A percentile compares a stretch with the other conserved stretches of the same genome.
Conservation (phyloP, 2,888 invertebrate genomes). For the Belgica antarctica region DNA sequence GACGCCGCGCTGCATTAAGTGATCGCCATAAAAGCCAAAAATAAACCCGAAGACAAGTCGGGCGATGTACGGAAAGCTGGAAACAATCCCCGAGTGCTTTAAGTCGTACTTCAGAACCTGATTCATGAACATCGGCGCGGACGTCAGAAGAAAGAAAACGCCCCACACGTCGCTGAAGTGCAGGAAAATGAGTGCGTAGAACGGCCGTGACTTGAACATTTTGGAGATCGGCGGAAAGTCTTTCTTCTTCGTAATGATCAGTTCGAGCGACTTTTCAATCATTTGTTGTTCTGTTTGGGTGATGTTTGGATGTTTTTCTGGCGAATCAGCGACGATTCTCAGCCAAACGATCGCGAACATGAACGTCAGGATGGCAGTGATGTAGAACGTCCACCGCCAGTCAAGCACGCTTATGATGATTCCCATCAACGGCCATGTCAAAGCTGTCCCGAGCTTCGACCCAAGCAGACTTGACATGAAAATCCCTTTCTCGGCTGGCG, state of each 20-base stretch:
- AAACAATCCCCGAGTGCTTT: constrained; percentile 62
- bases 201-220: constrained; percentile 62
- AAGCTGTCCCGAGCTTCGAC: constrained; percentile 64
- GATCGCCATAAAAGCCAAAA: constrained; percentile 65
- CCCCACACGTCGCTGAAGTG: constrained; percentile 70
- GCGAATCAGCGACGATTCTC: constrained; percentile 60
- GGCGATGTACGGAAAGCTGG: constrained; percentile 64
- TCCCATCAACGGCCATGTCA: constrained; percentile 61
- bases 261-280: constrained; percentile 59
- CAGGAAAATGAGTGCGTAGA: constrained; percentile 60
- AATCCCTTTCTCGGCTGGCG: constrained; percentile 64
- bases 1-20: constrained; percentile 54
- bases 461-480: constrained; percentile 65
- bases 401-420: constrained; percentile 58
- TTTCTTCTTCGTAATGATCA: constrained; percentile 56
- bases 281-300: constrained; percentile 59
- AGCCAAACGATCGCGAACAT: constrained; percentile 60
- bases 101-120: constrained; percentile 59
- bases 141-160: constrained; percentile 66
- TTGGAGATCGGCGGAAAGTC: constrained; percentile 59
- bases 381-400: constrained; percentile 63
- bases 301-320: constrained; percentile 61
- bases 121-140: constrained; percentile 65
- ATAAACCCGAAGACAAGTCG: constrained; percentile 63
- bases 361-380: constrained; percentile 57